Base-by-base conservation (phyloP, 2,113 vertebrate species). In the Eupsittula cactorum region DNA sequence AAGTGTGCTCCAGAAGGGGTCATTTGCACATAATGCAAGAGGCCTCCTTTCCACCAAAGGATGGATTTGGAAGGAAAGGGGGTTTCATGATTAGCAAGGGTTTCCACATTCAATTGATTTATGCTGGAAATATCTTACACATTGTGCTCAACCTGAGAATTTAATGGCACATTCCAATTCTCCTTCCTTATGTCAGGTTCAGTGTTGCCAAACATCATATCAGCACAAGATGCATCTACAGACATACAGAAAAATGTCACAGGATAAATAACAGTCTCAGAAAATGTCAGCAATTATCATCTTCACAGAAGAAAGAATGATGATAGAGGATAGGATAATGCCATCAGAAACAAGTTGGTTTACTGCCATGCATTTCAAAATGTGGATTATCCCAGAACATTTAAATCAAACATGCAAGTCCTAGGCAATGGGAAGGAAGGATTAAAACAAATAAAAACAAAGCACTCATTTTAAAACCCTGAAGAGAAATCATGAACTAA, bases 401-500 rank as follows among this genome's bases (percentile, higher is more conserved):
- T 77, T 86, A 41, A 71, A 44, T 65, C 19, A 84, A 89, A 71
- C 2, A n/a, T 49, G 5, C 7, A 78, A 62, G 6, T 41, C 4
- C 10, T 16, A 82, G 13, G 18, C 0, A 0, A 68, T 29, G 9
- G 17, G n/a, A 84, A 78, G 5, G 4, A 82, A 35, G 7, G 23
- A 47, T 60, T 65, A 62, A 71, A 74, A 90, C n/a, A 86, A 41
- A 29, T 4, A 27, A 4, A 62, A 29, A 9, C 1, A 35, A 85
- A 88, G 0, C 12, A 41, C 0, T 5, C 4, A 17, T 42, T 64
- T 46, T 24, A 70, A 86, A 90, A 83, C 21, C 5, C 8, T 42
- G 29, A 35, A 23, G 9, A 71, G 55, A 80, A 75, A n/a, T 35
- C 1, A 47, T 2, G 7, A 67, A 50, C 46, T 8, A 33, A 62